A percentile compares a stretch with the other conserved stretches of the same genome.
phyloP scores from a whole-genome alignment of 2,888 invertebrate genomes.

The Agrilus biguttatus region DNA sequence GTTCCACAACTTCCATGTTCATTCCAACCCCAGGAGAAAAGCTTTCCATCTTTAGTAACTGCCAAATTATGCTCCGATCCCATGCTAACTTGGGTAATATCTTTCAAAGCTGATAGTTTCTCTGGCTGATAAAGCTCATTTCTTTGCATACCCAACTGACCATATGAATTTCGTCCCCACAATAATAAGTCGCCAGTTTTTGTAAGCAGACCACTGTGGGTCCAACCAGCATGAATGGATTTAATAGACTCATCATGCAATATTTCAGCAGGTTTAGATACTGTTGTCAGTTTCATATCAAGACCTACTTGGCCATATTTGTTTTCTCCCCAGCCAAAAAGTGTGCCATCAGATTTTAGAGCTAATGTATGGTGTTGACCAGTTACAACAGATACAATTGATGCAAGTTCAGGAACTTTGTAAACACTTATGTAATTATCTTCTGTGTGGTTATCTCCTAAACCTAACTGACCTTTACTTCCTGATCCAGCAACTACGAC shows the following conservation, averaged over 20 bases:
- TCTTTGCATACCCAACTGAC: slow-evolving; percentile 49
- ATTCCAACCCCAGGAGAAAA: slow-evolving; percentile 82
- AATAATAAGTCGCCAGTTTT: slow-evolving; percentile 47
- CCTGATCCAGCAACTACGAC: slow-evolving; percentile 53
- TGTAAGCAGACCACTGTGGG: slow-evolving; percentile 52
- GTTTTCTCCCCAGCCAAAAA: slow-evolving; percentile 72
- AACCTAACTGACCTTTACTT: slow-evolving; percentile 52
- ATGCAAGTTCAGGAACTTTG: slow-evolving; percentile 38
- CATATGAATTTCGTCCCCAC: slow-evolving; percentile 74
- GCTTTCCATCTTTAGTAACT: slow-evolving; percentile 44
- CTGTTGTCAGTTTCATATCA: slow-evolving; percentile 36
- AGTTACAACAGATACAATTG: slow-evolving; percentile 51
- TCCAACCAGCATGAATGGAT: slow-evolving; percentile 61
- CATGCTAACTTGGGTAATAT: slow-evolving; percentile 43
- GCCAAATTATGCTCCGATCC: slow-evolving; percentile 74
- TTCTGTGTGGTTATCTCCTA: slow-evolving; percentile 33
- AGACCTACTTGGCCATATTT: slow-evolving; percentile 65
- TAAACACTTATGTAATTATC: slow-evolving; percentile 31
- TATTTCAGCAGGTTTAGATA: slow-evolving; percentile 39
- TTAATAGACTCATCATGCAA: slow-evolving; percentile 40
- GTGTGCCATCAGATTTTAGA: slow-evolving; percentile 38
- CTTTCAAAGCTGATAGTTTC: slow-evolving; percentile 33
- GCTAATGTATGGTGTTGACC: slow-evolving; percentile 71
- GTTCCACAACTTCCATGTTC: slow-evolving; percentile 79
- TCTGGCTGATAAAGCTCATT: slow-evolving; percentile 33